Evolutionary conservation across 2,113 vertebrate genomes (phyloP), one percentile per base, ranked within the genome.

Genomic region (Ophthalmolycus amberensis): DNA sequence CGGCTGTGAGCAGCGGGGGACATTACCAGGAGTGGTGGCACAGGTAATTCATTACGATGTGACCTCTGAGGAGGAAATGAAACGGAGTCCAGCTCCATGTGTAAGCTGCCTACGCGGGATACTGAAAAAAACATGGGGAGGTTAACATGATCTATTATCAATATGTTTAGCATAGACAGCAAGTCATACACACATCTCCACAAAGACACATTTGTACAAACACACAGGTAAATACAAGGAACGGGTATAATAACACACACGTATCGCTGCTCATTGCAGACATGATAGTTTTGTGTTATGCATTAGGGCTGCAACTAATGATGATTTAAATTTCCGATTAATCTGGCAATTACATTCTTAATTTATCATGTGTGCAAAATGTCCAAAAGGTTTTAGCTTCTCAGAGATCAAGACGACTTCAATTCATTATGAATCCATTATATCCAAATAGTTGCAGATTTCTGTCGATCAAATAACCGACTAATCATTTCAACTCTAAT

Each of bases 41-140:
- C 96, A 96, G 96, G 38, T 92, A 95, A 96, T 90, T 91, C 85
- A 93, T 93, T 93, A 93, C 85, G 86, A 92, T 85, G 82, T 92
- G 92, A 94, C 91, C 91, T 91, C 85, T 90, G 59, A 90, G 77
- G 84, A 94, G 94, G 92, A 94, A 94, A 94, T 94, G 85, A 94
- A 94, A 91, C 64, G 27, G 85, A 92, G 89, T 90, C 71, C n/a
- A 88, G 87, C 79, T 83, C 87, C 84, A 90, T 91, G 86, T 92
- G 89, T 72, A 87, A 82, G 85, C 84, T 87, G 88, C 83, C 82
- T 84, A 75, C 54, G 65, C 70, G 16, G 86, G 69, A 90, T 83
- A 79, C 76, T 78, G 60, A 84, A 75, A 90, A 75, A 83, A 87
- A 83, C 77, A 75, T 0, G 29, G 75, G 42, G 46, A 15, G 46